These are phyloP conservation scores for Epinotia brunnichana DNA, from an alignment of 2,888 invertebrate species.

Conservation along the genomic window DNA sequence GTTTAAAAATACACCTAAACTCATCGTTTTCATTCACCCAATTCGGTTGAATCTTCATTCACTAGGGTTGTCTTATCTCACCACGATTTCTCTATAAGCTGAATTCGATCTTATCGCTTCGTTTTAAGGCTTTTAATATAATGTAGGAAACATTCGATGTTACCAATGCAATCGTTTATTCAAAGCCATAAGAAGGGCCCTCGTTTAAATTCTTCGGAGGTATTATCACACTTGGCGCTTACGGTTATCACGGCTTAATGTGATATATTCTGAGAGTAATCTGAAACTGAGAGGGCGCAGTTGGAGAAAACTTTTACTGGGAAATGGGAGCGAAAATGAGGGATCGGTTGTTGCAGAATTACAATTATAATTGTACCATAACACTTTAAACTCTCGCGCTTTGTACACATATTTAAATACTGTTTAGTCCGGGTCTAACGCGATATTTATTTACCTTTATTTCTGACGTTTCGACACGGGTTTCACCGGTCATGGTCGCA, in stretches of 20 bases:
- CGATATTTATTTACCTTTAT: too few species aligned
- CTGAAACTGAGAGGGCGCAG: slow-evolving; percentile 23
- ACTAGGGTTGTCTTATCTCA: slow-evolving; percentile 24
- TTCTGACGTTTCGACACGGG: too few species aligned
- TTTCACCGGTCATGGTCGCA: too few species aligned
- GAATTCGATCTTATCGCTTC: not conserved
- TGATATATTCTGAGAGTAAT: slow-evolving; percentile 40
- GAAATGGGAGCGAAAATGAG: slow-evolving; percentile 6
- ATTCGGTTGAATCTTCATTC: slow-evolving; percentile 20
- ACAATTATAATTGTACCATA: not conserved
- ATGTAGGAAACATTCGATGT: not conserved
- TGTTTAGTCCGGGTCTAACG: too few species aligned
- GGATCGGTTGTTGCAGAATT: slow-evolving; percentile 4
- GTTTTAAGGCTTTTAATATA: not conserved
- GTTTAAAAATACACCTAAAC: slow-evolving; percentile 20
- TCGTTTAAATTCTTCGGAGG: slow-evolving; percentile 40
- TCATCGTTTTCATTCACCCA: slow-evolving; percentile 26
- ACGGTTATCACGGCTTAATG: slow-evolving; percentile 42
- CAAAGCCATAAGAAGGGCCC: slow-evolving; percentile 38
- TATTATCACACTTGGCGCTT: slow-evolving; percentile 37
- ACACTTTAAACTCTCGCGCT: too few species aligned
- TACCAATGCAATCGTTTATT: slow-evolving; percentile 40
- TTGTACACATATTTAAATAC: too few species aligned
- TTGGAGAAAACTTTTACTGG: slow-evolving; percentile 23
- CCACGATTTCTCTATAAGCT: not conserved